Evolutionary conservation across 2,888 invertebrate genomes (phyloP).

Genomic region (Chesias legatella): DNA sequence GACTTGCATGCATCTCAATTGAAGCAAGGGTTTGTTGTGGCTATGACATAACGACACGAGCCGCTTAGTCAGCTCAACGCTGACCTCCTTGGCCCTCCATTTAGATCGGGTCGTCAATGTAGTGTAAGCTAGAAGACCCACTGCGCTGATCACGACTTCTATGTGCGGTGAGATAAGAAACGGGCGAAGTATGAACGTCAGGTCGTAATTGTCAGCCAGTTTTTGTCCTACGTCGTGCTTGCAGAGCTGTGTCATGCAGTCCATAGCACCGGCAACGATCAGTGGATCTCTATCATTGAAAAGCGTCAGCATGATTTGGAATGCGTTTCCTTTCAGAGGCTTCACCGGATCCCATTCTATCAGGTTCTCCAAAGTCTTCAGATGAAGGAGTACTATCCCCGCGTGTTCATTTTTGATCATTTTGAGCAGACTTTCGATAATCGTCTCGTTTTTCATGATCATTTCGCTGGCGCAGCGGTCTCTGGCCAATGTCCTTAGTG

Average conservation of each 20-base stretch:
- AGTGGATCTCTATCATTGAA: slow-evolving; percentile 44
- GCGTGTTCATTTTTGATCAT: slow-evolving; percentile 59
- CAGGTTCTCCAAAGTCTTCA: slow-evolving; percentile 54
- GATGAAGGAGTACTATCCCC: slow-evolving; percentile 55
- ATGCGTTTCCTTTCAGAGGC: slow-evolving; percentile 59
- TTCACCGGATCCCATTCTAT: slow-evolving; percentile 56
- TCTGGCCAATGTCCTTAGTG: slow-evolving; percentile 49
- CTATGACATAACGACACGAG: slow-evolving; percentile 44
- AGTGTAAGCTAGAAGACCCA: slow-evolving; percentile 53
- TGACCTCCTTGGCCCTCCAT: slow-evolving; percentile 63
- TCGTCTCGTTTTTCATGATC: slow-evolving; percentile 43
- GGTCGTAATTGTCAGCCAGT: slow-evolving; percentile 58
- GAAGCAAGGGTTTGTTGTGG: slow-evolving; percentile 52
- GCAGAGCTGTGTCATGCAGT: slow-evolving; percentile 62
- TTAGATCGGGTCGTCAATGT: slow-evolving; percentile 62
- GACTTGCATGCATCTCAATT: slow-evolving; percentile 55
- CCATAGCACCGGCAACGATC: slow-evolving; percentile 55
- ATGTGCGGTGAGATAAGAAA: slow-evolving; percentile 38
- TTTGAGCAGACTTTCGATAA: slow-evolving; percentile 58
- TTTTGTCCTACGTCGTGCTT: slow-evolving; percentile 58
- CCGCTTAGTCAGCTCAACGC: slow-evolving; percentile 43
- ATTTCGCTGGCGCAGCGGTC: slow-evolving; percentile 50
- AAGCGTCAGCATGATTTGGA: slow-evolving; percentile 53
- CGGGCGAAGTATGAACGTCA: slow-evolving; percentile 42
- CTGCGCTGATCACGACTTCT: slow-evolving; percentile 51